Evolutionary conservation across 2,888 invertebrate species (phyloP).

Genomic region (Ophion obscuratus): DNA sequence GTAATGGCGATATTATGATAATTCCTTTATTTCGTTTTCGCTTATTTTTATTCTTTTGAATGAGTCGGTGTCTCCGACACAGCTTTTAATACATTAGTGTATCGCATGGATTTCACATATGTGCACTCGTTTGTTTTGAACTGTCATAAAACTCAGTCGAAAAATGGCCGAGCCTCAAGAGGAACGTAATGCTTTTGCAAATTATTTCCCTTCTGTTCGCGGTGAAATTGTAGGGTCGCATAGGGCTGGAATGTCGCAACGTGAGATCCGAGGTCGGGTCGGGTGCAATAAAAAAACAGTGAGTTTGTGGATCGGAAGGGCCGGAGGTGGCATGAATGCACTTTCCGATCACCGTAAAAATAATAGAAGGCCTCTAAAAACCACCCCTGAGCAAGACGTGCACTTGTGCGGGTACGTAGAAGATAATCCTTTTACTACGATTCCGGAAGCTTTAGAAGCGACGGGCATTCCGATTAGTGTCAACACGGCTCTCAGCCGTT

Average conservation of each 20-base stretch:
- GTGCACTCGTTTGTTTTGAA: slow-evolving; percentile 13
- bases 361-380: neutral
- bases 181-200: neutral
- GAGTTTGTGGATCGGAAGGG: slow-evolving; percentile 1
- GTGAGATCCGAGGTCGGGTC: slow-evolving; percentile 2
- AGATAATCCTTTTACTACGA: slow-evolving; percentile 19
- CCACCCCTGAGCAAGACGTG: slow-evolving; percentile 22
- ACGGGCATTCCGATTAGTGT: slow-evolving; percentile 14
- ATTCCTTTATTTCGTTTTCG: neutral
- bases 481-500: slow-evolving; percentile 7
- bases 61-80: neutral
- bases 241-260: neutral
- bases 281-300: slow-evolving; percentile 17
- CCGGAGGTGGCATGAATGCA: neutral
- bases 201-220: slow-evolving; percentile 6
- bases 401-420: neutral
- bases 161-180: no score
- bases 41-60: neutral
- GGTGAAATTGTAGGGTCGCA: slow-evolving; percentile 3
- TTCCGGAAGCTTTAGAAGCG: slow-evolving; percentile 17
- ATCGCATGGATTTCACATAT: neutral
- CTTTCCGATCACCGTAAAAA: neutral
- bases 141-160: neutral
- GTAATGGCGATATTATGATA: neutral
- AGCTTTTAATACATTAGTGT: neutral